Percentiles rank a stretch among this genome's conserved stretches.
Conservation (phyloP, 2,113 vertebrate species). For the Cebidichthys violaceus region DNA sequence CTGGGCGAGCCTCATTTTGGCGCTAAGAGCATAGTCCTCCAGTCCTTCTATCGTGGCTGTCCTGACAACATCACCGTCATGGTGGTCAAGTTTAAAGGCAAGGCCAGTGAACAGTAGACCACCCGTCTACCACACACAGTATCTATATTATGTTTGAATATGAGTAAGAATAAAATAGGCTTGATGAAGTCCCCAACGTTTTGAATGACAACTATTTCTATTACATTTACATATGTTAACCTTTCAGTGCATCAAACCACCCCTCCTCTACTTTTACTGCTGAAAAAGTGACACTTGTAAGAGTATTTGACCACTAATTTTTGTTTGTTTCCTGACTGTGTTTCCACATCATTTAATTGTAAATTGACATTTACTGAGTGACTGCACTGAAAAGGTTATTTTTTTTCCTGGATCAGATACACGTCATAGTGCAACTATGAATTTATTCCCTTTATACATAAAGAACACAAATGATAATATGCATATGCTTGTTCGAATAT, state of each 20-base stretch:
- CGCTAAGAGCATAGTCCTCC: slow-evolving; percentile 97
- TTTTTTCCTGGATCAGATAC: neutral
- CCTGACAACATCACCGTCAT: slow-evolving; percentile 99
- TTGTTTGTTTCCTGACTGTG: slow-evolving; percentile 19
- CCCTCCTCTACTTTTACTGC: slow-evolving; percentile 25
- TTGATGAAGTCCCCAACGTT: slow-evolving; percentile 52
- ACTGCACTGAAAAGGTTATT: slow-evolving; percentile 31
- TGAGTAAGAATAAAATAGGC: slow-evolving; percentile 50
- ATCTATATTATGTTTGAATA: slow-evolving; percentile 62
- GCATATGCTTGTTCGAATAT: slow-evolving; percentile 14
- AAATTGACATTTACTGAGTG: slow-evolving; percentile 11
- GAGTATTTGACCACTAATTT: slow-evolving; percentile 39
- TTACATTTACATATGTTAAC: slow-evolving; percentile 52
- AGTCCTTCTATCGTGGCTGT: slow-evolving; percentile 98
- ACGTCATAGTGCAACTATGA: slow-evolving; percentile 18
- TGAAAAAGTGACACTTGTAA: slow-evolving; percentile 29
- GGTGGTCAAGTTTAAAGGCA: slow-evolving; percentile 98
- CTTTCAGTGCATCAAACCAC: slow-evolving; percentile 14
- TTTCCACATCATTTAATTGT: slow-evolving; percentile 20
- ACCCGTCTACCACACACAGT: neutral
- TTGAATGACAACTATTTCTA: slow-evolving; percentile 72
- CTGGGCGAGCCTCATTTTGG: slow-evolving; percentile 97
- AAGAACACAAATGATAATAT: slow-evolving; percentile 22
- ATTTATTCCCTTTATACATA: slow-evolving; percentile 40
- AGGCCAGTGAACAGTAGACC: slow-evolving; percentile 86